phyloP scores from a whole-genome alignment of 2,888 invertebrate genomes.

The Liodrosophila aerea region DNA sequence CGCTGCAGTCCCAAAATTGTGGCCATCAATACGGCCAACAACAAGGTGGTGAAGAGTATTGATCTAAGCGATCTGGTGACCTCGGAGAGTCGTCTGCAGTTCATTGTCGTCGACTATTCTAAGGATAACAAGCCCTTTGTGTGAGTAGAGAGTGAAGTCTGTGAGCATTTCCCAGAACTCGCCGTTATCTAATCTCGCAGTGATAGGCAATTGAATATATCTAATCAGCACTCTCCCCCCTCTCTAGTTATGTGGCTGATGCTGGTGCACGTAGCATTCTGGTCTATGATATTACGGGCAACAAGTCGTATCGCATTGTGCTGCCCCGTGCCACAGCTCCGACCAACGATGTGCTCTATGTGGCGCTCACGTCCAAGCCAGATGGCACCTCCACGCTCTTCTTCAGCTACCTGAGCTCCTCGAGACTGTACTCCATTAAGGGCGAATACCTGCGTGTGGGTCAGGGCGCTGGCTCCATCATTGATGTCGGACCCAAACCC shows the following conservation, averaged over 20 bases:
- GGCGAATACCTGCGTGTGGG: conserved; percentile 84
- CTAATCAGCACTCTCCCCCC: not conserved
- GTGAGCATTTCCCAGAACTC: too few species aligned
- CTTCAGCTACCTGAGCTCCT: conserved; percentile 85
- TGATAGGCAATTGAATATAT: too few species aligned
- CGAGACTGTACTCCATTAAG: conserved; percentile 84
- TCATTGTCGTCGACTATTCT: conserved; percentile 85
- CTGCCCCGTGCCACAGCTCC: conserved; percentile 84
- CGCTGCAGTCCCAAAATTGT: conserved; percentile 86
- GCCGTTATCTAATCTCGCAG: too few species aligned
- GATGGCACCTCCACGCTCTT: conserved; percentile 84
- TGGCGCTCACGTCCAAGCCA: conserved; percentile 83
- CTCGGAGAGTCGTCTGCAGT: conserved; percentile 84
- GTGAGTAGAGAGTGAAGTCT: conserved; percentile 77
- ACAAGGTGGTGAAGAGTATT: conserved; percentile 85
- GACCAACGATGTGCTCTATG: conserved; percentile 85
- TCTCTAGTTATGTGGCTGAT: conserved; percentile 79
- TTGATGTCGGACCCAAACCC: conserved; percentile 85
- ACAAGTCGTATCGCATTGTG: conserved; percentile 84
- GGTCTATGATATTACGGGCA: conserved; percentile 84
- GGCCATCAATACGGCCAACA: conserved; percentile 84
- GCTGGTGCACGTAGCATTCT: conserved; percentile 82
- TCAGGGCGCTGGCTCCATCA: conserved; percentile 84
- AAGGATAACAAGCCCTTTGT: conserved; percentile 83
- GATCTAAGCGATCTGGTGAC: conserved; percentile 84